Evolutionary conservation across 2,888 invertebrate species (phyloP).

Genomic region (Eurytoma adleriae): DNA sequence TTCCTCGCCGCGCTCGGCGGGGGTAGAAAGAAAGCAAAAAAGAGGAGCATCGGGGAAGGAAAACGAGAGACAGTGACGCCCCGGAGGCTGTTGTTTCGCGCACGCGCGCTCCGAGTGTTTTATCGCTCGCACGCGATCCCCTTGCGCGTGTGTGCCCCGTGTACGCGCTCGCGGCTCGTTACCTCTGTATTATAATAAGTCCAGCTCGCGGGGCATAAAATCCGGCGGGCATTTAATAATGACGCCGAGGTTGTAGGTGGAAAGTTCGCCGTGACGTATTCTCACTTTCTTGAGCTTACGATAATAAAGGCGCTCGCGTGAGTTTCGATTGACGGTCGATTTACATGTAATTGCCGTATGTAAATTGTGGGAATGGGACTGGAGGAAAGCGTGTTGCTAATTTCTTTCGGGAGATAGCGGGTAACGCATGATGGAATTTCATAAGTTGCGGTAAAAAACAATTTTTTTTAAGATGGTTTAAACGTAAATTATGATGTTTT

Average conservation of each 20-base stretch:
- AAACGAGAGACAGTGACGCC: constrained; percentile 4
- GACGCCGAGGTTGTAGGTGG: not conserved
- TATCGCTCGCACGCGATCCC: constrained; percentile 33
- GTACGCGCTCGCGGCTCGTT: constrained; percentile 4
- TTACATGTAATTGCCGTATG: no score
- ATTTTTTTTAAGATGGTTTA: no score
- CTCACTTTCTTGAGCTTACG: no score
- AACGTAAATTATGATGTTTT: no score
- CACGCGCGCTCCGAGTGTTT: constrained; percentile 41
- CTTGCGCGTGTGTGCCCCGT: not conserved
- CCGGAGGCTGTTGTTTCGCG: constrained; percentile 18
- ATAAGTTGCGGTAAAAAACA: no score
- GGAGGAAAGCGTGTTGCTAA: constrained; percentile 4
- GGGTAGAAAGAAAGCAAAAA: not conserved
- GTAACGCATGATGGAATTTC: no score
- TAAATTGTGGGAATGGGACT: constrained; percentile 1
- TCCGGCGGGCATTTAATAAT: constrained; percentile 9
- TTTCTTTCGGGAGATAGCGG: not conserved
- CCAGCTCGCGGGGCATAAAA: constrained; percentile 35
- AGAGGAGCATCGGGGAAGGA: not conserved
- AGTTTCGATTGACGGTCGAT: no score
- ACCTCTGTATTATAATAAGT: constrained; percentile 35
- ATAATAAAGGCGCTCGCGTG: no score
- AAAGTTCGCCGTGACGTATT: no score
- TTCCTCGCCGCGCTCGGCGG: not conserved